Evolutionary conservation across 2,113 vertebrate genomes (phyloP).

Genomic region (Sisor rabdophorus): DNA sequence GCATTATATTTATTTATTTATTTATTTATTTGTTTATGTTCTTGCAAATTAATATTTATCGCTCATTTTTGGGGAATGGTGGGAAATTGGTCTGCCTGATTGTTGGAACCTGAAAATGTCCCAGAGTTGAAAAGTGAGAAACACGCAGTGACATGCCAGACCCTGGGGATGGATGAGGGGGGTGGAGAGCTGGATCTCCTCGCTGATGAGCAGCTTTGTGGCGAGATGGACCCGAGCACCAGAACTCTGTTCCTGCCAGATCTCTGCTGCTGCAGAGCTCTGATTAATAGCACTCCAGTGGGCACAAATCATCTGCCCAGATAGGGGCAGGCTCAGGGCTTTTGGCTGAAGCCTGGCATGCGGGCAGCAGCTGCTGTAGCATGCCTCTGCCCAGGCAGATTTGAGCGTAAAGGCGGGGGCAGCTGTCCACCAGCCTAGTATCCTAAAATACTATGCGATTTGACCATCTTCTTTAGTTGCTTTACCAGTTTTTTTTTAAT

Average conservation of each 20-base stretch:
- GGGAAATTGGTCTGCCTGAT: not conserved
- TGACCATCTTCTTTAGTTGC: slow-evolving; percentile 12
- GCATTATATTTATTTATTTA: too few relatives aligned
- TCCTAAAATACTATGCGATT: slow-evolving; percentile 25
- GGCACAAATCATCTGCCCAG: slow-evolving; percentile 46
- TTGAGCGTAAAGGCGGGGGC: slow-evolving; percentile 51
- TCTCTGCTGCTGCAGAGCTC: slow-evolving; percentile 42
- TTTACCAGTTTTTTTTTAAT: not conserved
- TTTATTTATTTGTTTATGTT: slow-evolving; percentile 4
- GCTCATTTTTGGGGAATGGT: not conserved
- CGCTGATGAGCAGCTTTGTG: slow-evolving; percentile 47
- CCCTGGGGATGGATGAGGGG: slow-evolving; percentile 36
- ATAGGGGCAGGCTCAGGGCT: slow-evolving; percentile 47
- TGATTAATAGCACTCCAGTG: slow-evolving; percentile 52
- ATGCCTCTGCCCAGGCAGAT: slow-evolving; percentile 49
- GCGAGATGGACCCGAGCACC: slow-evolving; percentile 23
- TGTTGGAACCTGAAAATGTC: slow-evolving; percentile 9
- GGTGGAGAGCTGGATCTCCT: slow-evolving; percentile 44
- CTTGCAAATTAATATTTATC: slow-evolving; percentile 8
- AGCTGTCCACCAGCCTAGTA: slow-evolving; percentile 45
- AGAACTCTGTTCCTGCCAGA: slow-evolving; percentile 44
- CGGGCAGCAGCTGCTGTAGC: slow-evolving; percentile 48
- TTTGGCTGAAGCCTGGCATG: slow-evolving; percentile 44
- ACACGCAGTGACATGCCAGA: slow-evolving; percentile 33
- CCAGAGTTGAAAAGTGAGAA: slow-evolving; percentile 34